Conservation (phyloP, 2,888 invertebrate genomes). For the Tethea ocularis region DNA sequence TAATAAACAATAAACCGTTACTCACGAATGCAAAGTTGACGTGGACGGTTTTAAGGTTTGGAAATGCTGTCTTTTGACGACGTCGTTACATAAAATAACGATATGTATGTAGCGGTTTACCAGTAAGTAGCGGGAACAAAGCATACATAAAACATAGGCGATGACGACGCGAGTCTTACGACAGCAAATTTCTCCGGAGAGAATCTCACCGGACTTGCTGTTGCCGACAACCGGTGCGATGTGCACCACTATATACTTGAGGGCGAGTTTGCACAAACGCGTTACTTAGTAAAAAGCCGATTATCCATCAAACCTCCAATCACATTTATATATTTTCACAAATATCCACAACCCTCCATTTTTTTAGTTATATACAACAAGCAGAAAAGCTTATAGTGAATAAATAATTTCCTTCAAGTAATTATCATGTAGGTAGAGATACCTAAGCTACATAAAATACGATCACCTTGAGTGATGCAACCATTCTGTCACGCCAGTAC, state of each 20-base stretch:
- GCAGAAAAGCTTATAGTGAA: too few species aligned
- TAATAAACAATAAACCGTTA: too few species aligned
- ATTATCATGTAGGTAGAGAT: neutral
- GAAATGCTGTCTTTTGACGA: conserved; percentile 14
- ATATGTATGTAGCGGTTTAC: conserved; percentile 33
- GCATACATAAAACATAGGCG: conserved; percentile 70
- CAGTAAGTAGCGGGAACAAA: conserved; percentile 42
- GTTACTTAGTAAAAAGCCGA: neutral
- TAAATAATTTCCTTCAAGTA: too few species aligned
- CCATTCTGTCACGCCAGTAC: conserved; percentile 17
- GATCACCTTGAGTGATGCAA: conserved; percentile 36
- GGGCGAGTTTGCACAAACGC: neutral
- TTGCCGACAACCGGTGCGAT: conserved; percentile 46
- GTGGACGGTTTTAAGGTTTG: too few species aligned
- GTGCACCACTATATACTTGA: conserved; percentile 18
- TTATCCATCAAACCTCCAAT: neutral
- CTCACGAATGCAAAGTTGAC: conserved; percentile 8
- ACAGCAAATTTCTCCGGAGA: conserved; percentile 70
- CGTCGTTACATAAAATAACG: conserved; percentile 38
- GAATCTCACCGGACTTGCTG: conserved; percentile 60
- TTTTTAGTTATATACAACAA: too few species aligned
- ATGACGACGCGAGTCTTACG: conserved; percentile 43
- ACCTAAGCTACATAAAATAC: neutral
- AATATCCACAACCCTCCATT: neutral
- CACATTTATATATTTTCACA: neutral